Evolutionary conservation across 2,888 invertebrate species (phyloP), one percentile per base, ranked within the genome.

Genomic region (Cremastinae sp.): DNA sequence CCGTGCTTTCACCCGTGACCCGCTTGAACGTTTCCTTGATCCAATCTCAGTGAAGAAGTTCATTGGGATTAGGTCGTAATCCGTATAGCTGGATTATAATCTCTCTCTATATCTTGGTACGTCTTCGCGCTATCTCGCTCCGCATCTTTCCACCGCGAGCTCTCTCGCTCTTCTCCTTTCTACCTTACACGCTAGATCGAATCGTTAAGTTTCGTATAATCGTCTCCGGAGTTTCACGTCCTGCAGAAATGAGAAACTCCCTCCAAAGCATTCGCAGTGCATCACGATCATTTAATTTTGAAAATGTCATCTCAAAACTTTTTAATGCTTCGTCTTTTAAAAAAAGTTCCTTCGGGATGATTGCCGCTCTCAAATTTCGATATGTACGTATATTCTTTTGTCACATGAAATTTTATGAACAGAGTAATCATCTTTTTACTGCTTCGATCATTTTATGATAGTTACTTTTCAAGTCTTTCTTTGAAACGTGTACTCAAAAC

Each of bases 251-350:
- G 43, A 58, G 58, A 64, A 16, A 61, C 22, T 64, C 81, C 80
- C 80, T 76, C 74, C 77, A 80, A 80, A 83, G 81, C 82, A 83
- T 82, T 78, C 51, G 69, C 72, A 79, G 76, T 74, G 77, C 80
- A 79, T 79, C 69, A 56, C 62, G 51, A 45, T 22, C 68, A 45
- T 64, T 72, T 74, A 69, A 79, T 81, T 83, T 82, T 66, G 71
- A 83, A 83, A 82, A 79, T 80, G 78, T 78, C 69, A 70, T 78
- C 49, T 71, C 66, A 80, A 70, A 71, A 80, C 69, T 73, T 64
- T 74, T 59, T 49, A 78, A 74, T 75, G 73, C 16, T 34, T 12
- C 20, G 1, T 49, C 20, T 20, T n/a, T 9, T 10, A 41, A 14
- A 16, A 43, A 18, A 81, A 79, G 75, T 74, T 76, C 65, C 77